phyloP scores from a whole-genome alignment of 2,888 invertebrate genomes.

The Drosophila kokeensis region DNA sequence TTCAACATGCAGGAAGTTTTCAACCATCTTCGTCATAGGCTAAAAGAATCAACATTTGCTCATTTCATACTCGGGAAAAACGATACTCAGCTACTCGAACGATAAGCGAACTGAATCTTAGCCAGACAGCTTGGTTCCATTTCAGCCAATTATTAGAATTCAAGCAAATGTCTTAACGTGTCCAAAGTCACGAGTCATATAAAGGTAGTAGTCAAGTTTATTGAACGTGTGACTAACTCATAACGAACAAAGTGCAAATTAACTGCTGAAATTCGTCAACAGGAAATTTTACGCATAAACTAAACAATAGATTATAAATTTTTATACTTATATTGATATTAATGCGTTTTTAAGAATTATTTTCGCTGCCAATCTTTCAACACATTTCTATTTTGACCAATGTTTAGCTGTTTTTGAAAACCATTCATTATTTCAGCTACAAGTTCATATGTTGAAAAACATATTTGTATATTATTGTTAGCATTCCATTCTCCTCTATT shows the following conservation, averaged over 20 bases:
- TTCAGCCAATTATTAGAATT: slow-evolving; percentile 7
- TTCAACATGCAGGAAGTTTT: slow-evolving; percentile 47
- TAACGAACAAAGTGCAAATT: neutral
- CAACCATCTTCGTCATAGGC: slow-evolving; percentile 8
- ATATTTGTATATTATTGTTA: slow-evolving; percentile 21
- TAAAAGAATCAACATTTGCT: slow-evolving; percentile 23
- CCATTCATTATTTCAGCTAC: neutral
- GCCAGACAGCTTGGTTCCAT: slow-evolving; percentile 54
- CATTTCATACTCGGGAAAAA: neutral
- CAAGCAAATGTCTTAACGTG: slow-evolving; percentile 1
- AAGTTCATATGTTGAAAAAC: neutral
- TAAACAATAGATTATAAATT: neutral
- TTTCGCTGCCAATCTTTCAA: neutral
- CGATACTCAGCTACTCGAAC: slow-evolving; percentile 1
- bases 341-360: neutral
- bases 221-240: slow-evolving; percentile 15
- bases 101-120: slow-evolving; percentile 53
- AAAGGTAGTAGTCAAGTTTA: neutral
- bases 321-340: neutral
- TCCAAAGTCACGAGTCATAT: slow-evolving; percentile 13
- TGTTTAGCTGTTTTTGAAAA: neutral
- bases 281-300: neutral
- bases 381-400: neutral
- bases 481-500: neutral
- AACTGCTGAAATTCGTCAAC: slow-evolving; percentile 8